phyloP scores from a whole-genome alignment of 2,113 vertebrate species.

The Oreocharis arfaki region DNA sequence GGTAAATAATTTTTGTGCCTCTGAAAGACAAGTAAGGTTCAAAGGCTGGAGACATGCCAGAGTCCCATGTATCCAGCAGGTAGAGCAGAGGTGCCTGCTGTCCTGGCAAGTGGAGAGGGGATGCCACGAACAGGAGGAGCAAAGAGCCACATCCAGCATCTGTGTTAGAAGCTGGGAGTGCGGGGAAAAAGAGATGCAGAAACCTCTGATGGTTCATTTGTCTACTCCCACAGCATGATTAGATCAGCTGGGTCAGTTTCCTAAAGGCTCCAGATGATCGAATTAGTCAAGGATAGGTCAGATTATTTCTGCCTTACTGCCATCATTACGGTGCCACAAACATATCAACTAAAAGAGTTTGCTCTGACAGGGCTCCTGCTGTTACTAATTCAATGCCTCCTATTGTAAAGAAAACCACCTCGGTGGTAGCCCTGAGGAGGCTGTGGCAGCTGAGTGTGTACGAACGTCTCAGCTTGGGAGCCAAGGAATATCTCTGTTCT shows the following conservation, averaged over 20 bases:
- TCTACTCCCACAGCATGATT: background rate
- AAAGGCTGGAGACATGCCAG: background rate
- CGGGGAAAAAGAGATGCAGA: background rate
- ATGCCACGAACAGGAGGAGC: background rate
- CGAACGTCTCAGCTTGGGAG: background rate
- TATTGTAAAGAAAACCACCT: slow-evolving; percentile 2
- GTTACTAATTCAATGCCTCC: background rate
- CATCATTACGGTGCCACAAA: background rate
- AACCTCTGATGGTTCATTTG: background rate
- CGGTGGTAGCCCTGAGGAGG: background rate
- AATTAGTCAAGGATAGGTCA: background rate
- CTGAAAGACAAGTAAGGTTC: background rate
- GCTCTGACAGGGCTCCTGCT: background rate
- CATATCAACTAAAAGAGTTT: background rate
- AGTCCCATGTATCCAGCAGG: background rate
- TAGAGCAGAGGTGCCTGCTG: background rate
- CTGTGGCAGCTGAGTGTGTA: background rate
- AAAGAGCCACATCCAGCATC: background rate
- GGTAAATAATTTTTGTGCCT: background rate
- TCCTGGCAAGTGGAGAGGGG: background rate
- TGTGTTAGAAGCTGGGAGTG: background rate
- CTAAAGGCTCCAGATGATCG: background rate
- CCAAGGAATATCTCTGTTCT: background rate
- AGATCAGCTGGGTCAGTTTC: background rate
- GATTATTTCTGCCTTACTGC: slow-evolving; percentile 44